Conservation (phyloP, 2,888 invertebrate genomes). For the Ornithoptera alexandrae region DNA sequence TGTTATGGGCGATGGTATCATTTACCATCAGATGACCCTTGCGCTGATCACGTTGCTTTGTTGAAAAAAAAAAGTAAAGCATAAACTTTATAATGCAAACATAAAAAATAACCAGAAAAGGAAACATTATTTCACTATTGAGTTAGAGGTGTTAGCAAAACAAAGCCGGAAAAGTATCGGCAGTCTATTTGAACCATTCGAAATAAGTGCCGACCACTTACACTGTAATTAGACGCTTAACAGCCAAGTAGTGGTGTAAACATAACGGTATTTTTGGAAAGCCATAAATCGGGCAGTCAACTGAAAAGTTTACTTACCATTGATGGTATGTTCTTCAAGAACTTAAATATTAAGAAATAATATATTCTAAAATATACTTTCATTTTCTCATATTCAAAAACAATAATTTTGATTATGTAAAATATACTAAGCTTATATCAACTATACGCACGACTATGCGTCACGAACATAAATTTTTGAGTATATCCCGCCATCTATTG, state of each 20-base stretch:
- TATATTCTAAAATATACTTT: too few species aligned
- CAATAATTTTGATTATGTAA: too few species aligned
- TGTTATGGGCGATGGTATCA: too few species aligned
- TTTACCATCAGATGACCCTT: too few species aligned
- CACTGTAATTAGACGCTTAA: slow-evolving; percentile 40
- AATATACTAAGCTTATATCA: too few species aligned
- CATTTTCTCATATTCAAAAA: too few species aligned
- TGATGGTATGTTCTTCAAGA: slow-evolving; percentile 37
- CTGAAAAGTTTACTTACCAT: slow-evolving; percentile 47
- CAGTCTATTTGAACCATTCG: slow-evolving; percentile 31
- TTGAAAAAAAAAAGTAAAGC: too few species aligned
- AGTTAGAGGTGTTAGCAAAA: neutral
- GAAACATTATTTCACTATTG: neutral
- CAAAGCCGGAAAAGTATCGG: slow-evolving; percentile 8
- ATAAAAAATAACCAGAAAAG: too few species aligned
- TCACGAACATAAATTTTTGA: too few species aligned
- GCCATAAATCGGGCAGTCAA: slow-evolving; percentile 53
- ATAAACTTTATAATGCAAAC: too few species aligned
- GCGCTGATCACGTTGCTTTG: too few species aligned
- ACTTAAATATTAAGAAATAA: neutral
- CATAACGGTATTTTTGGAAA: slow-evolving; percentile 51
- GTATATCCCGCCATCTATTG: slow-evolving; percentile 14
- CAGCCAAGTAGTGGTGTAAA: slow-evolving; percentile 46
- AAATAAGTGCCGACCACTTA: slow-evolving; percentile 31
- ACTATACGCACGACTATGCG: too few species aligned